Base-by-base conservation (phyloP, 1,140 invertebrate genomes). In the Lordiphosa stackelbergi region DNA sequence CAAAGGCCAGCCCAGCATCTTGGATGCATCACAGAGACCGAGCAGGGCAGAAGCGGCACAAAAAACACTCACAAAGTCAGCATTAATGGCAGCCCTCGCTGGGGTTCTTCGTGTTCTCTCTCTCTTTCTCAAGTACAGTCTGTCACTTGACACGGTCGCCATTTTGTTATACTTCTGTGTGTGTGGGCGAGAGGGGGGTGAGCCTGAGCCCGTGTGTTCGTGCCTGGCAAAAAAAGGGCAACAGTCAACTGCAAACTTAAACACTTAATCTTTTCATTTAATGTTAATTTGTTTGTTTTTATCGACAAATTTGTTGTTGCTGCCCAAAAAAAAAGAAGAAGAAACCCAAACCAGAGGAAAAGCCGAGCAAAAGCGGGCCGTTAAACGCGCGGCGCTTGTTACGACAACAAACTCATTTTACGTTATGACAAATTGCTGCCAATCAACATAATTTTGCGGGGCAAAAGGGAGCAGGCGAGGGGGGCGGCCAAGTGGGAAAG, bases 271-370 rank as follows among this genome's bases (percentile, higher is more conserved):
- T 81, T 81, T 75, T 81, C 75, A 75, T 81, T 81, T 81, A 81
- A 81, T 81, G 75, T 75, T 81, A 81, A 81, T 81, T 81, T 81
- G 75, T 81, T 81, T 81, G 77, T 81, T 81, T 81, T 81, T 81
- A 81, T 81, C 77, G 75, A 75, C 68, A 81, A 83, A 81, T 81
- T 81, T 77, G 37, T 13, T 12, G 41, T 57, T 36, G 55, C 64
- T 43, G 45, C 12, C 55, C n/a, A n/a, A n/a, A n/a, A n/a, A n/a
- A n/a, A n/a, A n/a, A n/a, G n/a, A n/a, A n/a, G n/a, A n/a, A n/a
- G n/a, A n/a, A n/a, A n/a, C n/a, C 10, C 6, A 31, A 31, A 8
- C 0, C 1, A 19, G 59, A 11, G 37, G 40, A 11, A 10, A 36
- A 5, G 11, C n/a, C 1, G 2, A 2, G 8, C 8, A 4, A 38